These are phyloP conservation scores for Crambe crambe DNA, from an alignment of 37 sponge, comb jelly and placozoan genomes.

Conservation along the genomic window DNA sequence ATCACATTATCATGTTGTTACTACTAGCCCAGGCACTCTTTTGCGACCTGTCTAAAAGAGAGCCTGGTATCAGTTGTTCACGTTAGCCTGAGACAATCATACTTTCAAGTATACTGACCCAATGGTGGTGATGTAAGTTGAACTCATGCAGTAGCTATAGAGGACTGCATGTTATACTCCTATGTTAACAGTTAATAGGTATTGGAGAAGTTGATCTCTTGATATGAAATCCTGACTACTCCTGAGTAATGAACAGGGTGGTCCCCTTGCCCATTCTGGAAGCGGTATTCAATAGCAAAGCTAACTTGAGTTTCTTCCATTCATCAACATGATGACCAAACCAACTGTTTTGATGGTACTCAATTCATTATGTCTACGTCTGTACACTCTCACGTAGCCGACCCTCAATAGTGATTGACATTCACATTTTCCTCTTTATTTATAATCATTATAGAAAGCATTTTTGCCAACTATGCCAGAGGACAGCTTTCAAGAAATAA, in stretches of 20 bases:
- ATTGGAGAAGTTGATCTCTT: constrained; percentile 11
- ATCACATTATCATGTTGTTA: constrained; percentile 8
- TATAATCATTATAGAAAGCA: constrained; percentile 40
- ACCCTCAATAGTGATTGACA: too few relatives aligned
- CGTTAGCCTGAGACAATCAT: constrained; percentile 13
- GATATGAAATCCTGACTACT: background rate
- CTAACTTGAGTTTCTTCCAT: constrained; percentile 24
- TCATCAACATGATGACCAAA: constrained; percentile 50
- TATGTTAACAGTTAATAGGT: background rate
- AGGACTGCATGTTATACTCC: background rate
- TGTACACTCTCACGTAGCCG: too few relatives aligned
- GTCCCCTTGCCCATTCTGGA: constrained; percentile 23
- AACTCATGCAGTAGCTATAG: too few relatives aligned
- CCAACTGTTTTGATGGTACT: constrained; percentile 47
- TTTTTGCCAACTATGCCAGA: constrained; percentile 76
- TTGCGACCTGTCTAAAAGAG: too few relatives aligned
- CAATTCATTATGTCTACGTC: too few relatives aligned
- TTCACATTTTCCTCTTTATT: too few relatives aligned
- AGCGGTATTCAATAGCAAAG: constrained; percentile 18
- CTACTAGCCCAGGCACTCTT: too few relatives aligned
- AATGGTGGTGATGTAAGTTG: background rate
- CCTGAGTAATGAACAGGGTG: constrained; percentile 54
- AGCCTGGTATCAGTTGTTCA: too few relatives aligned
- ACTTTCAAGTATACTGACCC: background rate
- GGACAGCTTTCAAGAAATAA: constrained; percentile 48